Base-by-base conservation (phyloP, 53 echinoderm and acorn worm genomes). In the Mesocentrotus franciscanus region DNA sequence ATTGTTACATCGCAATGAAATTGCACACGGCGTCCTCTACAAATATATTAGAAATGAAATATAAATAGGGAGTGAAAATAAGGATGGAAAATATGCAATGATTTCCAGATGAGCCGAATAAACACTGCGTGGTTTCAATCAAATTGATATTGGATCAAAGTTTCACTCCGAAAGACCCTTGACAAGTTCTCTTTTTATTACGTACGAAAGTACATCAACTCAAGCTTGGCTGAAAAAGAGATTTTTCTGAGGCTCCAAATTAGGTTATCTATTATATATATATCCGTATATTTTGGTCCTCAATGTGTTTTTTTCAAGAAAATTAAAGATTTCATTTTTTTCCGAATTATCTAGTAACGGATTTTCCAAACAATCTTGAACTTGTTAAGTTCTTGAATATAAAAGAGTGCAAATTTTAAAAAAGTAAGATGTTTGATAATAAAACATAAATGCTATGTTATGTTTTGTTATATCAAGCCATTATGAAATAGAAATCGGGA, bases 81-180 rank as follows among this genome's bases (percentile, higher is more conserved):
- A 58, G 58, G 58, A n/a, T 87, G 58, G 56, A 36, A 27, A 56
- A n/a, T 24, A n/a, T 58, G 57, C 33, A 87, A 87, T 87, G 87
- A 58, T 87, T 58, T 58, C 87, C 87, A 87, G 56, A 87, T 87
- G 87, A 87, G 0, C 1, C 12, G 87, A 27, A 58, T 27, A 58
- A 87, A 27, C 58, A 57, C 49, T 49, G 87, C 87, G 87, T 87
- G 87, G 87, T 57, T 87, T 58, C 87, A 87, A 87, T 87, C 87
- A 87, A 87, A 87, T 58, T 87, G 14, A 58, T 87, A 87, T 87
- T 87, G 87, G 87, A 87, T 87, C 87, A 57, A 87, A 87, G 87
- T 57, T 87, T 57, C 33, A 29, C 18, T 26, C 1, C 9, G 58
- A 58, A 87, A 7, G 87, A 58, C 56, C 14, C 59, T 27, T 29